Percentiles rank a stretch among this genome's conserved stretches.
phyloP scores from a whole-genome alignment of 2,888 invertebrate genomes.

The Agriotes lineatus region DNA sequence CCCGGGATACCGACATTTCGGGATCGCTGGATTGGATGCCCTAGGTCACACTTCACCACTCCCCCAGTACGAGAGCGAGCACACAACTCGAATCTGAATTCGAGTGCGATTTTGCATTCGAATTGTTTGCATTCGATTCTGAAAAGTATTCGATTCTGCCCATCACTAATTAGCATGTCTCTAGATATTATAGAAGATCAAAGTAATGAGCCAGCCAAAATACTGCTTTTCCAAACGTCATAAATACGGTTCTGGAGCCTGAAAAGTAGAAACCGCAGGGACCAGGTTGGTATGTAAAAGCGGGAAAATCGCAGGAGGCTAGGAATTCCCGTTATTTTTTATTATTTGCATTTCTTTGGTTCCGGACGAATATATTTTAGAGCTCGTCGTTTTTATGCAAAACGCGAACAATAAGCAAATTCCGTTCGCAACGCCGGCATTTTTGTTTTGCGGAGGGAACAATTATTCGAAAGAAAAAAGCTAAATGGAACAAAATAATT shows the following conservation, averaged over 20 bases:
- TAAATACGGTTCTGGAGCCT: slow-evolving; percentile 7
- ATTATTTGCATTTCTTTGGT: slow-evolving; percentile 47
- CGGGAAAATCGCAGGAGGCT: slow-evolving; percentile 26
- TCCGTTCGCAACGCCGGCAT: slow-evolving; percentile 23
- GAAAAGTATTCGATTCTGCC: too few species aligned
- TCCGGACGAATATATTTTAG: slow-evolving; percentile 37
- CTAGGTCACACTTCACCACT: too few species aligned
- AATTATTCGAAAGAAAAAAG: slow-evolving; percentile 40
- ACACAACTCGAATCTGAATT: too few species aligned
- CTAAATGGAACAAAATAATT: slow-evolving; percentile 40
- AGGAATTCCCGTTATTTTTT: slow-evolving; percentile 41
- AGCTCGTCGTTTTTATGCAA: slow-evolving; percentile 32
- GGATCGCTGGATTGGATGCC: too few species aligned
- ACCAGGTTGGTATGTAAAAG: slow-evolving; percentile 23
- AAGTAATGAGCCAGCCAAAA: too few species aligned
- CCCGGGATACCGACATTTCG: too few species aligned
- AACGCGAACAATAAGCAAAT: slow-evolving; percentile 38
- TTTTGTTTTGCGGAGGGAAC: slow-evolving; percentile 37
- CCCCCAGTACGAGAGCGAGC: too few species aligned
- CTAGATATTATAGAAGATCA: too few species aligned
- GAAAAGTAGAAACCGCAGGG: slow-evolving; percentile 27
- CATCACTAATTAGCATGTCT: too few species aligned
- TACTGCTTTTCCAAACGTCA: neutral
- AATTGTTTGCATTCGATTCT: too few species aligned
- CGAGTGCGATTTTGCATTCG: too few species aligned